These are phyloP conservation scores for Sturmia bella DNA, from an alignment of 2,888 invertebrate genomes.

Conservation along the genomic window DNA sequence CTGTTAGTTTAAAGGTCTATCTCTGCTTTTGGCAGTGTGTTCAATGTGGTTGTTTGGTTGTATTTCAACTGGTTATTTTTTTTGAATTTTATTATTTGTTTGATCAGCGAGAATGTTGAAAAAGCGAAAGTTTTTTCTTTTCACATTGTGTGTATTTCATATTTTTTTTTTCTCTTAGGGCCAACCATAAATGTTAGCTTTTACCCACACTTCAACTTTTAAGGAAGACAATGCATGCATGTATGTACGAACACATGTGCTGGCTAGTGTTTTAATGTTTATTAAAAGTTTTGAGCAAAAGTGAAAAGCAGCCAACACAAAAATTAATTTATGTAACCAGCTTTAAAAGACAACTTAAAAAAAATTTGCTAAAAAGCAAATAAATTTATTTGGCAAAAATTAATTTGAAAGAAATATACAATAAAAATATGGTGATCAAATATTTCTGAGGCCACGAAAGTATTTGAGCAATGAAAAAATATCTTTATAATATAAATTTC, in stretches of 20 bases:
- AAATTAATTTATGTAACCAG: constrained; percentile 35
- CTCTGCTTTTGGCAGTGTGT: constrained; percentile 6
- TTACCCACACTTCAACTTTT: constrained; percentile 69
- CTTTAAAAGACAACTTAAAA: constrained; percentile 14
- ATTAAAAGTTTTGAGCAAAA: constrained; percentile 49
- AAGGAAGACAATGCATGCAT: constrained; percentile 5
- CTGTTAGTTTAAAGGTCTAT: constrained; percentile 48
- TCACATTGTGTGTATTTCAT: constrained; percentile 34
- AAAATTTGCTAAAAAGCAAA: not conserved
- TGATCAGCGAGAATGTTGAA: constrained; percentile 66
- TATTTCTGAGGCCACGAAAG: too few relatives aligned
- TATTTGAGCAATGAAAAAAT: too few relatives aligned
- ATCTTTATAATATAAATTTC: too few relatives aligned
- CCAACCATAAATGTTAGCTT: constrained; percentile 58
- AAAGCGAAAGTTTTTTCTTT: constrained; percentile 67
- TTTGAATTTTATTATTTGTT: constrained; percentile 58
- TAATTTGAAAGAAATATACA: not conserved
- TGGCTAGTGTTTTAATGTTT: constrained; percentile 1
- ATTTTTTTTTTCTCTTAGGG: constrained; percentile 52
- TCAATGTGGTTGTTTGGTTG: constrained; percentile 6
- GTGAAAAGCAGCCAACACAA: constrained; percentile 62
- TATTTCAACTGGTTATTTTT: constrained; percentile 21
- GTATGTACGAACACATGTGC: not conserved
- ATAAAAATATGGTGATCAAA: not conserved
- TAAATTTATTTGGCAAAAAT: not conserved